These are phyloP conservation scores for Cyanistes caeruleus DNA, from an alignment of 2,113 vertebrate species.

Conservation along the genomic window DNA sequence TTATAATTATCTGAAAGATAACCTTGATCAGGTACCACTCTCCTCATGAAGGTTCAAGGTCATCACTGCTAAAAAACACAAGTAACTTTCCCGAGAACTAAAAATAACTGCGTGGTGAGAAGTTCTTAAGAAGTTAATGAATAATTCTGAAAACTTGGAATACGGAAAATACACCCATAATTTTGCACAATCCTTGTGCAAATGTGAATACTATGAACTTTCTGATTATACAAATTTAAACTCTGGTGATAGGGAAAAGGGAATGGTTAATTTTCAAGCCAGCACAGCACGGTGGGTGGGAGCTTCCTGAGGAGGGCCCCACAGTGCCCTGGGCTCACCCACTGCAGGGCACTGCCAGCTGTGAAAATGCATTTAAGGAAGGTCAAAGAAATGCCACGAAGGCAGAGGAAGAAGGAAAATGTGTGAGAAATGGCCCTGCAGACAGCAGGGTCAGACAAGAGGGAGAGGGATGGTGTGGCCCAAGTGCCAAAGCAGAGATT, in stretches of 20 bases:
- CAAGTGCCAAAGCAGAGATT: neutral
- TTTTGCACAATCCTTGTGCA: neutral
- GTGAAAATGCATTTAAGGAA: neutral
- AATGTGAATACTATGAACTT: neutral
- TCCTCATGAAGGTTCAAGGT: neutral
- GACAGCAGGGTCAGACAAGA: neutral
- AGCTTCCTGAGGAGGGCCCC: accelerated
- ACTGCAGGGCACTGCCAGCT: accelerated
- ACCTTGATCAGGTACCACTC: neutral
- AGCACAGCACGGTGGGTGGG: accelerated
- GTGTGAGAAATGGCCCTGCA: neutral
- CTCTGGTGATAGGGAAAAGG: neutral
- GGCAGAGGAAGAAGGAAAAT: neutral
- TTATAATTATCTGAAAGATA: neutral
- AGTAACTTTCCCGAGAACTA: neutral
- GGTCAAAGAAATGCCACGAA: neutral
- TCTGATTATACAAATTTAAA: neutral
- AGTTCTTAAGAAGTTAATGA: neutral
- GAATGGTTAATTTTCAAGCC: neutral
- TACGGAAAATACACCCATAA: neutral
- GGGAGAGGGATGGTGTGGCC: accelerated
- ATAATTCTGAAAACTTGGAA: neutral
- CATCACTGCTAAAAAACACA: neutral
- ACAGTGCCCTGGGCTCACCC: accelerated
- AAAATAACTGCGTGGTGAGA: neutral